Percentiles rank a stretch among this genome's conserved stretches.
Evolutionary conservation across 2,888 invertebrate genomes (phyloP).

Genomic region (Gastrophysa polygoni): DNA sequence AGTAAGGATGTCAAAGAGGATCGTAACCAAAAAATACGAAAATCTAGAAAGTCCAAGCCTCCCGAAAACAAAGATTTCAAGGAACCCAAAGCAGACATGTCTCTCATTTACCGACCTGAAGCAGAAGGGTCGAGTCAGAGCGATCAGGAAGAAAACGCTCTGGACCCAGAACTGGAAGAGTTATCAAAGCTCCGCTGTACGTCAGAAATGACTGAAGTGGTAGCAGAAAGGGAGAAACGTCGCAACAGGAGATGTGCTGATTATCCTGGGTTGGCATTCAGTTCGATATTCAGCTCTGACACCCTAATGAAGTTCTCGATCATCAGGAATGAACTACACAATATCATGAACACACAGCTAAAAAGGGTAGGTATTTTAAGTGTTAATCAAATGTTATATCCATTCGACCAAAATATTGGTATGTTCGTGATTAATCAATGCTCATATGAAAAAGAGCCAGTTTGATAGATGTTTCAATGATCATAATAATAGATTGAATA

Average conservation of each 20-base stretch:
- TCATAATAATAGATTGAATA: too few species aligned
- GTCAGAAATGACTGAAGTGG: constrained; percentile 86
- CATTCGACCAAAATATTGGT: too few species aligned
- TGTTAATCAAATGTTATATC: too few species aligned
- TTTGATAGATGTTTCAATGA: too few species aligned
- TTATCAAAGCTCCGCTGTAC: constrained; percentile 85
- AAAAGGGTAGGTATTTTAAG: constrained; percentile 80
- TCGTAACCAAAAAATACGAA: constrained; percentile 43
- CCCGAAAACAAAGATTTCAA: constrained; percentile 26
- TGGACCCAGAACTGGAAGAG: constrained; percentile 81
- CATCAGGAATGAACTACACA: constrained; percentile 96
- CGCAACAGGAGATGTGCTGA: constrained; percentile 83
- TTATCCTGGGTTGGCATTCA: constrained; percentile 90
- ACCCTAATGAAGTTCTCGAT: constrained; percentile 98
- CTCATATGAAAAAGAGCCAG: too few species aligned
- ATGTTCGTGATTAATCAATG: too few species aligned
- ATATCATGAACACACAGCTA: constrained; percentile 94
- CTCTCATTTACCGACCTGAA: constrained; percentile 54
- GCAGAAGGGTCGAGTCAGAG: constrained; percentile 60
- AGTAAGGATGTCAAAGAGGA: constrained; percentile 38
- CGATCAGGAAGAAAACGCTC: constrained; percentile 60
- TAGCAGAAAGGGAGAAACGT: constrained; percentile 81
- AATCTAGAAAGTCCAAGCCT: constrained; percentile 32
- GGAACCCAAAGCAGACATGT: constrained; percentile 45
- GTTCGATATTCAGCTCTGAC: constrained; percentile 93